phyloP scores from a whole-genome alignment of 2,113 vertebrate species.

The Tupaia chinensis region DNA sequence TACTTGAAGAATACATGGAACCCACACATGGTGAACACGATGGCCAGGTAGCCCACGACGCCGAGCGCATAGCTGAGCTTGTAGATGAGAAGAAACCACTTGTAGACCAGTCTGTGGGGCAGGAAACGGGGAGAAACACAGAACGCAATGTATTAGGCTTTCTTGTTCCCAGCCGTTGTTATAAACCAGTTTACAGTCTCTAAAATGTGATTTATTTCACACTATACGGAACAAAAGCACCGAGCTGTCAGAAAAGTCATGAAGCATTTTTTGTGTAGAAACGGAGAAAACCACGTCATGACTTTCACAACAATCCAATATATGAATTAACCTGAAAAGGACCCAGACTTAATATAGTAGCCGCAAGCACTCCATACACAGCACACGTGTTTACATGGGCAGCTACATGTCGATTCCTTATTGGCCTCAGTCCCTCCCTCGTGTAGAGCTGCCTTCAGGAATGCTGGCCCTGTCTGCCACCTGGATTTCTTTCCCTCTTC shows the following conservation, averaged over 20 bases:
- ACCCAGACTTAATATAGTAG: neutral
- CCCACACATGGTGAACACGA: constrained; percentile 89
- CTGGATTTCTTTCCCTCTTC: neutral
- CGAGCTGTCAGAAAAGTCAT: no score
- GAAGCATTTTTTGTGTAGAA: no score
- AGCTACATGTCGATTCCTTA: neutral
- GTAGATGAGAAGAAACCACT: constrained; percentile 90
- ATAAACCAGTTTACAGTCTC: neutral
- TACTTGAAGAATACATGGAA: constrained; percentile 90
- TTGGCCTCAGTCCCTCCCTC: neutral
- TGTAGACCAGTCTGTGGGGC: constrained; percentile 88
- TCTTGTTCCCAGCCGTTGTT: neutral
- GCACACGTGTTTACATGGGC: neutral
- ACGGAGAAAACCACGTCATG: no score
- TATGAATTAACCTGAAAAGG: neutral
- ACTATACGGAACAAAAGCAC: neutral
- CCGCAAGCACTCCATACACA: neutral
- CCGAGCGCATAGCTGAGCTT: constrained; percentile 88
- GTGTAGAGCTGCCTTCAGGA: neutral
- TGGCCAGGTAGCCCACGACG: constrained; percentile 87
- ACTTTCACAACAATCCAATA: no score
- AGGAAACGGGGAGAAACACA: constrained; percentile 42
- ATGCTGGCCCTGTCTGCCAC: neutral
- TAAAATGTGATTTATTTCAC: neutral
- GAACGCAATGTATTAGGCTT: neutral